These are phyloP conservation scores for Hiodon tergisus DNA, from an alignment of 2,113 vertebrate genomes.

Conservation along the genomic window DNA sequence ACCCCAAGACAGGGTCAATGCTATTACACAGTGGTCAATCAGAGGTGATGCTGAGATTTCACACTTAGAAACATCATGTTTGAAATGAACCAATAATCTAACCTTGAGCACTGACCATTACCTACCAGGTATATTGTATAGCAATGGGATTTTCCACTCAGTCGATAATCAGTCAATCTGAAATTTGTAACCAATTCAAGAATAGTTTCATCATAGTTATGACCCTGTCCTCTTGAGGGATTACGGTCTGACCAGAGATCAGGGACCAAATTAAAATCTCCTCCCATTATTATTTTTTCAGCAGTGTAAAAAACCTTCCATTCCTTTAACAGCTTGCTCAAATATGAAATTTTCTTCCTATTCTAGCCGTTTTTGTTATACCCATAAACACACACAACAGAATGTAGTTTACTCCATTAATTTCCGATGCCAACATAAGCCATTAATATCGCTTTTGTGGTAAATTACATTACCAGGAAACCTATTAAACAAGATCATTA, in stretches of 20 bases:
- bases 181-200: not conserved
- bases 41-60: constrained; percentile 20
- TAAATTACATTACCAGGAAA: constrained; percentile 23
- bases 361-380: constrained; percentile 7
- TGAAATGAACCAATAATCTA: constrained; percentile 17
- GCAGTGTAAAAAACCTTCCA: constrained; percentile 12
- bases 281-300: constrained; percentile 21
- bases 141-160: constrained; percentile 16
- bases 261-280: constrained; percentile 9
- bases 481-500: constrained; percentile 25
- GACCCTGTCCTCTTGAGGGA: constrained; percentile 9
- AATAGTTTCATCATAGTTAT: constrained; percentile 11
- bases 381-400: constrained; percentile 15
- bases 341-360: not conserved
- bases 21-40: constrained; percentile 17
- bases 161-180: constrained; percentile 12
- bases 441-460: constrained; percentile 9
- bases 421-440: constrained; percentile 9
- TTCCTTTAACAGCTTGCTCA: not conserved
- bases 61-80: constrained; percentile 2
- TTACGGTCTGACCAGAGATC: constrained; percentile 9
- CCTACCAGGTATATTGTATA: constrained; percentile 9
- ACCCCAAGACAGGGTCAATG: not conserved
- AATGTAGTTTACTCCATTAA: constrained; percentile 14
- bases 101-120: constrained; percentile 20